A percentile compares a stretch with the other conserved stretches of the same genome.
Conservation (phyloP, 2,797 vertebrate species). For the Notolepis coatsorum region DNA sequence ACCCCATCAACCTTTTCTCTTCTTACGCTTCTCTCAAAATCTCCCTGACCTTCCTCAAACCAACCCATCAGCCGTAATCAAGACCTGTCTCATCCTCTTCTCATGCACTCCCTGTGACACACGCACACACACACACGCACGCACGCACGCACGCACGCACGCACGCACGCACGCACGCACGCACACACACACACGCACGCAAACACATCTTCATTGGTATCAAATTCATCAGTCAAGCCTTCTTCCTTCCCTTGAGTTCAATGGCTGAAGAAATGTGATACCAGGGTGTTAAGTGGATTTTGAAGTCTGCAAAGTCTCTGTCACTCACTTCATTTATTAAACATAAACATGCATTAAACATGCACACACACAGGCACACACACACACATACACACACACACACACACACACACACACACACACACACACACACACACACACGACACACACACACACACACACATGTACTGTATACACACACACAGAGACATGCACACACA, state of each 20-base stretch:
- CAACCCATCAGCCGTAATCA: conserved; percentile 77
- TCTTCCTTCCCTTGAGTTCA: conserved; percentile 47
- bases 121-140: conserved; percentile 29
- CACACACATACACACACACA: conserved; percentile 10
- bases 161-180: background rate
- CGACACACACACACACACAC: conserved; percentile 9
- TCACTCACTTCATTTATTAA: no score
- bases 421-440: conserved; percentile 12
- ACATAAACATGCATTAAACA: no score
- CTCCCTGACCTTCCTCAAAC: conserved; percentile 74
- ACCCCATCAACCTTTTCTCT: conserved; percentile 63
- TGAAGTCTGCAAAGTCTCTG: no score
- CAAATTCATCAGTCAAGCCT: conserved; percentile 49
- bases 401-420: conserved; percentile 11
- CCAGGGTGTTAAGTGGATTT: conserved; percentile 29
- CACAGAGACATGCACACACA: background rate
- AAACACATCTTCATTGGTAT: background rate
- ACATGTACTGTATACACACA: conserved; percentile 14
- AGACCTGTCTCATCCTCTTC: conserved; percentile 57
- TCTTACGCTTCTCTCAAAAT: conserved; percentile 65
- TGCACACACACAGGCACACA: background rate
- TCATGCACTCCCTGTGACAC: conserved; percentile 61
- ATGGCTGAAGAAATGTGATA: conserved; percentile 22
- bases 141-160: conserved; percentile 16
- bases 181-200: background rate